phyloP scores from a whole-genome alignment of 2,888 invertebrate genomes.

The Unio delphinus region DNA sequence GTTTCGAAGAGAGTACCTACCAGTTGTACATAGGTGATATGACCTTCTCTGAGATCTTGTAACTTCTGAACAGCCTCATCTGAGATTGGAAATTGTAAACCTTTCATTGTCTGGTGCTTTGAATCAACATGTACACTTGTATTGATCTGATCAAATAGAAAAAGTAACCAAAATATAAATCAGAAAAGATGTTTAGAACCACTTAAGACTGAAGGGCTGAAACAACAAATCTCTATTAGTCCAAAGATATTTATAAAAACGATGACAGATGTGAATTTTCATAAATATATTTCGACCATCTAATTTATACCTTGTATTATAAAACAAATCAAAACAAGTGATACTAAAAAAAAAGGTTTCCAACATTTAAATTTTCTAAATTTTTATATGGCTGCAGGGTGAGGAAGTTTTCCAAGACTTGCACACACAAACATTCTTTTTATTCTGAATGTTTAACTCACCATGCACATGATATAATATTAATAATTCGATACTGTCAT shows the following conservation, averaged over 20 bases:
- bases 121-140: conserved; percentile 78
- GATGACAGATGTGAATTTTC: conserved; percentile 1
- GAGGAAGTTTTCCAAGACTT: no score
- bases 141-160: conserved; percentile 46
- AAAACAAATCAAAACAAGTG: no score
- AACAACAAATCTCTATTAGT: background rate
- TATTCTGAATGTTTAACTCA: no score
- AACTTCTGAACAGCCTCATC: conserved; percentile 85
- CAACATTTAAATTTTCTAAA: no score
- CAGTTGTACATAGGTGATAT: conserved; percentile 90
- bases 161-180: background rate
- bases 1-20: conserved; percentile 72
- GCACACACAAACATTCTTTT: no score
- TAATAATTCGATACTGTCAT: no score
- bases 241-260: background rate
- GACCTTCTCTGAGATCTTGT: conserved; percentile 80
- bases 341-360: no score
- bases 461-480: no score
- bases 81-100: conserved; percentile 90
- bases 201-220: background rate
- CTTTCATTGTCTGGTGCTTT: conserved; percentile 84
- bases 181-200: background rate
- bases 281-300: no score
- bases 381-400: no score
- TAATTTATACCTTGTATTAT: no score